Evolutionary conservation across 2,797 vertebrate species (phyloP).

Genomic region (Champsocephalus gunnari): DNA sequence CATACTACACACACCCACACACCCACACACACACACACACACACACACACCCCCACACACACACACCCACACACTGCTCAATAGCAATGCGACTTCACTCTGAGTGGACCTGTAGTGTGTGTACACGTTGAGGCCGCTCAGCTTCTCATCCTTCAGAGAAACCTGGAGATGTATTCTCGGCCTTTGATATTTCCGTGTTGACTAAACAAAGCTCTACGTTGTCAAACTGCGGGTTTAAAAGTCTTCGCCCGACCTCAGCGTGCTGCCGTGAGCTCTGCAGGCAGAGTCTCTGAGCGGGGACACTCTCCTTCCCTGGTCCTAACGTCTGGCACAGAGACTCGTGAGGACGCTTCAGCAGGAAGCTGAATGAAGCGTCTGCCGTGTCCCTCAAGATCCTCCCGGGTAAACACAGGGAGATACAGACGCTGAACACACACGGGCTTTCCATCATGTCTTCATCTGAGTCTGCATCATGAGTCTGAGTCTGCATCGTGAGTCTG

Average conservation of each 20-base stretch:
- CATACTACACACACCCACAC: too few relatives aligned
- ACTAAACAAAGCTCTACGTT: not conserved
- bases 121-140: not conserved
- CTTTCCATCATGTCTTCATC: too few relatives aligned
- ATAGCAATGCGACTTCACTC: too few relatives aligned
- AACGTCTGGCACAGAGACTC: constrained; percentile 3
- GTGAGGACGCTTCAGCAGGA: not conserved
- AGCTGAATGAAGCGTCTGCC: too few relatives aligned
- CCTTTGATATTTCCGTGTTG: not conserved
- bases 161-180: not conserved
- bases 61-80: too few relatives aligned
- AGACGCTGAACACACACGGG: too few relatives aligned
- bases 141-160: not conserved
- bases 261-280: not conserved
- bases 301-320: not conserved
- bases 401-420: too few relatives aligned
- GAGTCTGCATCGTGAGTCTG: too few relatives aligned
- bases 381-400: too few relatives aligned
- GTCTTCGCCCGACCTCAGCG: not conserved
- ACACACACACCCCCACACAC: too few relatives aligned
- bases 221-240: not conserved
- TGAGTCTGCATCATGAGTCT: too few relatives aligned
- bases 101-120: not conserved
- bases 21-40: too few relatives aligned
- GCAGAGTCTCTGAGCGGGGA: not conserved